Base-by-base conservation (phyloP, 2,113 vertebrate species). In the Pollimyrus isidori region DNA sequence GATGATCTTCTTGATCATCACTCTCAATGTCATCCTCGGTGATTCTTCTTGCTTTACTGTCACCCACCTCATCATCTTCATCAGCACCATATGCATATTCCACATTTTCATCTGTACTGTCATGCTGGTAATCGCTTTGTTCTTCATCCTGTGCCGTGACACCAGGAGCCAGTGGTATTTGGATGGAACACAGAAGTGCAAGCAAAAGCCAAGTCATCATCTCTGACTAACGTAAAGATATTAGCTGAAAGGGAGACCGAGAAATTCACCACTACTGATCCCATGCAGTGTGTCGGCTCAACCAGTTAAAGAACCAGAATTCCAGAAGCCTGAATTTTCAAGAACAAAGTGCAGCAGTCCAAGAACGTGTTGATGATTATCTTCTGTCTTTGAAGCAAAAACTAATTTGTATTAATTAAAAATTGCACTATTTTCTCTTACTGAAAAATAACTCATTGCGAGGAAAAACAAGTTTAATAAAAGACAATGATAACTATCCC, bases 171-270 rank as follows among this genome's bases (percentile, higher is more conserved):
- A 92, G 90, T 0, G 91, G 90, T 42, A 56, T 15, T 50, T 92
- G 94, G 23, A 93, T 82, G 0, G 92, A 91, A 62, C 91, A 93
- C 87, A 95, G 90, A n/a, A 95, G 92, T 17, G 91, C 89, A 84
- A 94, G 91, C 86, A 95, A 89, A 53, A 95, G 90, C 7, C 91
- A 90, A 19, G 90, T 46, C 23, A 52, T 92, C 95, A 95, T 95
- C 49, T 90, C 92, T 89, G 0, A 90, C 26, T 87, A 19, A 46
- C 26, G 52, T 7, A 30, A 39, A 62, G 23, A 45, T 35, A 7
- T 62, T 45, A 19, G 52, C 17, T 56, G 86, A 87, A 62, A 17
- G 48, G 23, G 6, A 86, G n/a, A 83, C 10, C 19, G 7, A 23
- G 45, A 89, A 84, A 52, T 26, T 30, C 49, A 52, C 42, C 42